Percentiles rank a stretch among this genome's conserved stretches.
phyloP scores from a whole-genome alignment of 2,113 vertebrate species.

The Strix aluco region DNA sequence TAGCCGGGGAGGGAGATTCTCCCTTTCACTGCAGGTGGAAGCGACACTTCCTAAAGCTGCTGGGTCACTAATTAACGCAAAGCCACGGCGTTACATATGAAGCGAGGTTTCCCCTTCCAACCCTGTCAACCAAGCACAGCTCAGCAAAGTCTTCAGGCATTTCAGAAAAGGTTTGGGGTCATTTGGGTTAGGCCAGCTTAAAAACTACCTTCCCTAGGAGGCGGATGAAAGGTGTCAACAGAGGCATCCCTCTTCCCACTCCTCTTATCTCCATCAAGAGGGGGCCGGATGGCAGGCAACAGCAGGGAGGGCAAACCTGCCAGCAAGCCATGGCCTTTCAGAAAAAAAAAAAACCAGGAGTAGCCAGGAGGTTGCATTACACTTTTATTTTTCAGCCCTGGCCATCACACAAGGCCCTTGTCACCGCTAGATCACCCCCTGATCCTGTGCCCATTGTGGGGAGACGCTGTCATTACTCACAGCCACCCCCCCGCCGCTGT shows the following conservation, averaged over 20 bases:
- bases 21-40: neutral
- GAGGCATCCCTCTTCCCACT: accelerated
- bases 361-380: neutral
- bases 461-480: neutral
- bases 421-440: neutral
- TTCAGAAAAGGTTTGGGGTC: neutral
- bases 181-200: neutral
- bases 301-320: neutral
- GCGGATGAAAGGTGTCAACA: neutral
- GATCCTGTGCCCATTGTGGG: accelerated
- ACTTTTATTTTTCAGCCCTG: neutral
- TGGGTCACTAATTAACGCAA: neutral
- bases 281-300: neutral
- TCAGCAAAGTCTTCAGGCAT: neutral
- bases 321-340: neutral
- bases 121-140: neutral
- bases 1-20: neutral
- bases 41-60: neutral
- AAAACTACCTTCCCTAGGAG: neutral
- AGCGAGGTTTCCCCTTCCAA: neutral
- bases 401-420: accelerated
- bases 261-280: neutral
- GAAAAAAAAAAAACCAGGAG: neutral
- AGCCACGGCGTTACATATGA: accelerated
- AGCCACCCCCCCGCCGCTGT: neutral